These are phyloP conservation scores for Upupa epops DNA, from an alignment of 2,113 vertebrate species.

Conservation along the genomic window DNA sequence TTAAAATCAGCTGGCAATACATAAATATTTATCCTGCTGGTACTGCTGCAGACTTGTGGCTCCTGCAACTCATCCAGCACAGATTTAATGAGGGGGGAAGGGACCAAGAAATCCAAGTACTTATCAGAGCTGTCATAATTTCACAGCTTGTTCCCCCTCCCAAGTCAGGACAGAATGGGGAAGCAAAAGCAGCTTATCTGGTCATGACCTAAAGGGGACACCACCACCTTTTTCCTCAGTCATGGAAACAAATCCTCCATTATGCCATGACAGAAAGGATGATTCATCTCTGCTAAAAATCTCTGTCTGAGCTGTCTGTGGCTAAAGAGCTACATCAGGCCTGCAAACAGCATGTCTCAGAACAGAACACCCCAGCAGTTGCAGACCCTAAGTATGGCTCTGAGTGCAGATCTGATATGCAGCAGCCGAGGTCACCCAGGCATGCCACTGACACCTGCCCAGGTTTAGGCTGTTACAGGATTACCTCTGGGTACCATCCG, in stretches of 20 bases:
- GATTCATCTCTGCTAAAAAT: neutral
- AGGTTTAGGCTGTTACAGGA: neutral
- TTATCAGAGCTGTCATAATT: neutral
- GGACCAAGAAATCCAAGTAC: neutral
- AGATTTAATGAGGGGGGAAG: neutral
- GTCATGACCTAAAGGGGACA: neutral
- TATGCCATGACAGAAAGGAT: neutral
- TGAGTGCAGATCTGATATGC: neutral
- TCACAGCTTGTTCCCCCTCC: neutral
- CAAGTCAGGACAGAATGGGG: neutral
- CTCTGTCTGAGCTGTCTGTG: neutral
- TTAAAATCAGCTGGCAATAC: constrained; percentile 21
- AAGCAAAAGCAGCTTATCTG: neutral
- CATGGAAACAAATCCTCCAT: neutral
- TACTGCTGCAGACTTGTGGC: neutral
- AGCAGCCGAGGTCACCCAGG: neutral
- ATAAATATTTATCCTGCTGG: constrained; percentile 56
- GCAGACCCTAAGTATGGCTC: neutral
- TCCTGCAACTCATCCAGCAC: neutral
- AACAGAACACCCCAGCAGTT: neutral
- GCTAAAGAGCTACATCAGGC: neutral
- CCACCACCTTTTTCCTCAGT: neutral
- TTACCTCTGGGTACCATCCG: neutral
- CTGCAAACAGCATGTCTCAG: neutral
- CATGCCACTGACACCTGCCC: neutral